Percentiles rank a stretch among this genome's conserved stretches.
Evolutionary conservation across 2,797 vertebrate species (phyloP).

Genomic region (Sebastes miniatus): DNA sequence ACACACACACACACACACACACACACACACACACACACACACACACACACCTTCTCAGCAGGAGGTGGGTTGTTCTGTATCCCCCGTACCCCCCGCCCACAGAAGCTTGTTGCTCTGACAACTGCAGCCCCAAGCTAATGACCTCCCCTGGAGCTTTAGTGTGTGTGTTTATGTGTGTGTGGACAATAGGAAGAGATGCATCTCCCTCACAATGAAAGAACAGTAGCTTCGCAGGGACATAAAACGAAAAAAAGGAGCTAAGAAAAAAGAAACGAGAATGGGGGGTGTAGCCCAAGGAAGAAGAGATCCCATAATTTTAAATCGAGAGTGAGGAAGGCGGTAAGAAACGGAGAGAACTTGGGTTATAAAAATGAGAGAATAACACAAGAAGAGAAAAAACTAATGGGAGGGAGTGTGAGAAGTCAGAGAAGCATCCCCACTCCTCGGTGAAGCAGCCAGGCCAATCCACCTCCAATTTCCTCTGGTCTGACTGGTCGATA

Average conservation of each 20-base stretch:
- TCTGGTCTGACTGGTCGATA: conserved; percentile 76
- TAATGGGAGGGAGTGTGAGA: conserved; percentile 44
- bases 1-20: conserved; percentile 24
- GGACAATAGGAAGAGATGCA: conserved; percentile 74
- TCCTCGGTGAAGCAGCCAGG: conserved; percentile 66
- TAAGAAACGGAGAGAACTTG: conserved; percentile 25
- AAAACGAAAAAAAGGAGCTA: conserved; percentile 61
- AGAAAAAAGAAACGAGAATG: not conserved
- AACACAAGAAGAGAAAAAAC: conserved; percentile 21
- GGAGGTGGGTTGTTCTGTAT: conserved; percentile 73
- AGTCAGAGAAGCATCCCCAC: conserved; percentile 43
- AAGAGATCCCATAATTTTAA: conserved; percentile 37
- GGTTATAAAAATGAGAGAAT: conserved; percentile 34
- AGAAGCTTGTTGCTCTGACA: conserved; percentile 81
- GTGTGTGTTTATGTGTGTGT: conserved; percentile 47
- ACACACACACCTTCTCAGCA: conserved; percentile 56
- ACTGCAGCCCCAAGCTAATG: conserved; percentile 81
- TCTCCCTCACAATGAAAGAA: conserved; percentile 88
- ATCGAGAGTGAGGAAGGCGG: conserved; percentile 24
- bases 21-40: conserved; percentile 23
- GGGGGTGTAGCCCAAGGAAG: conserved; percentile 12
- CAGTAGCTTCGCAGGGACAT: conserved; percentile 66
- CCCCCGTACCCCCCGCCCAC: conserved; percentile 54
- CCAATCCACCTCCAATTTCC: conserved; percentile 81
- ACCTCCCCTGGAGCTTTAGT: conserved; percentile 78